Conservation (phyloP, 1,140 invertebrate genomes). For the Brachionus calyciflorus region DNA sequence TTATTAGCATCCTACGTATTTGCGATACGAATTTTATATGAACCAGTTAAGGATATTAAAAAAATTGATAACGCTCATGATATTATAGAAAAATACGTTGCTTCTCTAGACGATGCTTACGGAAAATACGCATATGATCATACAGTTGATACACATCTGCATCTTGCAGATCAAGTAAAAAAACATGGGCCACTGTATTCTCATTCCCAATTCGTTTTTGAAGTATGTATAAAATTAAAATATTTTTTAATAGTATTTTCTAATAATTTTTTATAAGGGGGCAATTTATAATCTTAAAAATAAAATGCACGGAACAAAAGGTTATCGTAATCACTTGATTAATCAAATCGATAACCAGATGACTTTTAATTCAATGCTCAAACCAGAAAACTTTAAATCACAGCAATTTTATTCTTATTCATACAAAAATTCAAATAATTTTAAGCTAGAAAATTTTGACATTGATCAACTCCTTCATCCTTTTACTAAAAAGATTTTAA, state of each 20-base stretch:
- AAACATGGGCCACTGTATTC: background rate
- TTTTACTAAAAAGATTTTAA: background rate
- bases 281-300: slow-evolving; percentile 6
- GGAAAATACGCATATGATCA: background rate
- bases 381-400: background rate
- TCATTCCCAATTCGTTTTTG: slow-evolving; percentile 37
- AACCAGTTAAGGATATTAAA: background rate
- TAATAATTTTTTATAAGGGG: background rate
- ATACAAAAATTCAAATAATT: background rate
- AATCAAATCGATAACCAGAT: background rate
- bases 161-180: background rate
- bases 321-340: background rate
- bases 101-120: background rate
- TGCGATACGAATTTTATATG: background rate
- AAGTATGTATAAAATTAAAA: background rate
- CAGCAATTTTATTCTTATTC: background rate
- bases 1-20: background rate
- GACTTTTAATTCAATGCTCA: background rate
- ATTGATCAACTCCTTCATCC: background rate
- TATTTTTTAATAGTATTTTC: background rate
- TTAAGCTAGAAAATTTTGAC: background rate
- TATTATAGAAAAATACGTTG: background rate
- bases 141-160: background rate
- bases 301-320: background rate
- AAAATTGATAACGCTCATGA: background rate